Conservation (phyloP, 2,888 invertebrate genomes). For the Lepidocyrtoides sp. region DNA sequence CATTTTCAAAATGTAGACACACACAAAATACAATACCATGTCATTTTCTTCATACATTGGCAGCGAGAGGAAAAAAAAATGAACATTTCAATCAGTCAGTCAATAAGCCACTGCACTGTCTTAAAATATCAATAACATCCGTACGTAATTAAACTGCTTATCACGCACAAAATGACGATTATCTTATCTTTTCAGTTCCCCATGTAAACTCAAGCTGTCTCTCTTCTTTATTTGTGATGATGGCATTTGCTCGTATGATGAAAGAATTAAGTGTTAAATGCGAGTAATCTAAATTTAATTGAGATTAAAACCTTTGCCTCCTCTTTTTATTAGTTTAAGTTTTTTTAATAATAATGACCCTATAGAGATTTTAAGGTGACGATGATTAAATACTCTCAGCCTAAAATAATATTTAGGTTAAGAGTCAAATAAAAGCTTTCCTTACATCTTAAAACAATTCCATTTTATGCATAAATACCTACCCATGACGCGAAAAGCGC, state of each 20-base stretch:
- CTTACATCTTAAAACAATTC: constrained; percentile 7
- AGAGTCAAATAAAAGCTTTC: not conserved
- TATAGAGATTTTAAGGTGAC: not conserved
- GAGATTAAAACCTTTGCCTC: not conserved
- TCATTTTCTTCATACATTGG: not conserved
- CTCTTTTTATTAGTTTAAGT: not conserved
- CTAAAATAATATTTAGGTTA: constrained; percentile 34
- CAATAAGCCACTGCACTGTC: not conserved
- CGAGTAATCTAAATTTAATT: too few relatives aligned
- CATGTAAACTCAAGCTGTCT: not conserved
- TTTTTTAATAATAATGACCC: not conserved
- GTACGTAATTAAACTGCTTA: not conserved
- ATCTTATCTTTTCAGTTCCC: not conserved
- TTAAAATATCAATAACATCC: constrained; percentile 25
- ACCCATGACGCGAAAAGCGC: too few relatives aligned
- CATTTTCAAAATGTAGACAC: not conserved
- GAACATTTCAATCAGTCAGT: not conserved
- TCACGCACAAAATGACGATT: constrained; percentile 28
- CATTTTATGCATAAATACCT: too few relatives aligned
- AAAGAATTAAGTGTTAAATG: too few relatives aligned
- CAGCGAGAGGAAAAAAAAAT: not conserved
- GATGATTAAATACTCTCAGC: not conserved
- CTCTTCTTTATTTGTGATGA: too few relatives aligned
- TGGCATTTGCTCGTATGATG: too few relatives aligned
- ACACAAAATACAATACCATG: not conserved